A percentile compares a stretch with the other conserved stretches of the same genome.
phyloP scores from a whole-genome alignment of 2,888 invertebrate genomes.

The Lysandra bellargus region DNA sequence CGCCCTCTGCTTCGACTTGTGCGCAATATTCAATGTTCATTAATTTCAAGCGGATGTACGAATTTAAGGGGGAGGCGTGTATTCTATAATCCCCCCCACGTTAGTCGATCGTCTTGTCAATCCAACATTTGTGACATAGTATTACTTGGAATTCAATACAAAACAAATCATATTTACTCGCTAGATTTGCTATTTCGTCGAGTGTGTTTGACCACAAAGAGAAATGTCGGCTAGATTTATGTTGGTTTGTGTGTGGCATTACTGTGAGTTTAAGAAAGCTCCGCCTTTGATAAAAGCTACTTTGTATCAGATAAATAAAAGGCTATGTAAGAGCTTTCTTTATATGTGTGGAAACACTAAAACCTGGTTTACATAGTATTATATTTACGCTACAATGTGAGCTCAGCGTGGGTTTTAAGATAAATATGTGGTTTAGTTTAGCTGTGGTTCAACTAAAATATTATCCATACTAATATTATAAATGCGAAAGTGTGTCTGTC shows the following conservation, averaged over 20 bases:
- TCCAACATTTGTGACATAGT: background rate
- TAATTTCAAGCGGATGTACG: too few species aligned
- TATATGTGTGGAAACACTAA: background rate
- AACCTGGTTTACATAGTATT: background rate
- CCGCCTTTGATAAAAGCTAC: slow-evolving; percentile 11
- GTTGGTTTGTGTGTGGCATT: background rate
- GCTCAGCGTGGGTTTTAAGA: too few species aligned
- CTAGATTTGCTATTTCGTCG: background rate
- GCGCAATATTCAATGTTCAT: too few species aligned
- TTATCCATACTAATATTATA: too few species aligned
- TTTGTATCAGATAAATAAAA: background rate
- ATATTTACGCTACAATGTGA: too few species aligned
- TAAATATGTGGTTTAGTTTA: too few species aligned
- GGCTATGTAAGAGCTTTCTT: background rate
- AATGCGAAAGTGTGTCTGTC: too few species aligned
- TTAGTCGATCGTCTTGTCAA: too few species aligned
- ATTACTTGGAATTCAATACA: background rate
- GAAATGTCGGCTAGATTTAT: background rate
- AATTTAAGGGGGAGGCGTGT: too few species aligned
- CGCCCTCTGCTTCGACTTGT: too few species aligned
- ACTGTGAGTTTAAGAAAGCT: background rate
- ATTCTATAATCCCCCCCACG: too few species aligned
- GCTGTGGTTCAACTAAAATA: too few species aligned
- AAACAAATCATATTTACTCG: slow-evolving; percentile 7
- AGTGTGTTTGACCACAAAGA: background rate